Evolutionary conservation across 92 coral and sea anemone genomes (phyloP).

Genomic region (Pocillopora grandis): DNA sequence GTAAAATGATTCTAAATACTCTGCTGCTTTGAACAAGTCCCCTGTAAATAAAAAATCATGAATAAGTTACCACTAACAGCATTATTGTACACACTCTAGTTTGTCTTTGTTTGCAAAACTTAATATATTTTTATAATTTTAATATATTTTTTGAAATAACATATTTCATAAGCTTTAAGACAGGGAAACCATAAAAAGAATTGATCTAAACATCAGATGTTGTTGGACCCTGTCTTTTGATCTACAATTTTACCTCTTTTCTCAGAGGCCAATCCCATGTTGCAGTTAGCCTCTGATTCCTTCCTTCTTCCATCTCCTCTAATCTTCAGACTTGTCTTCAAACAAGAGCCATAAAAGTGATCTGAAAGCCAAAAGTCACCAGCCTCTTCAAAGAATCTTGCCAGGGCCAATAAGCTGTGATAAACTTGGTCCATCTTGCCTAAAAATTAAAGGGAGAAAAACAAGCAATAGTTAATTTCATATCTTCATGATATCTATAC

Average conservation of each 20-base stretch:
- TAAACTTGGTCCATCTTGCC: conserved; percentile 98
- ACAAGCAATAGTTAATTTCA: background rate
- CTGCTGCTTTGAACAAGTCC: conserved; percentile 70
- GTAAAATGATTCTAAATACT: conserved; percentile 89
- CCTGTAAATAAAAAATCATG: conserved; percentile 45
- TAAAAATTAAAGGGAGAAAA: conserved; percentile 11
- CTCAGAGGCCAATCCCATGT: conserved; percentile 92
- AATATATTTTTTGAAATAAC: too few species aligned
- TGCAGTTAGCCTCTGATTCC: conserved; percentile 96
- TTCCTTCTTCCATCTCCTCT: conserved; percentile 96
- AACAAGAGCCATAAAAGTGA: conserved; percentile 85
- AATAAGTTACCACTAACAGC: too few species aligned
- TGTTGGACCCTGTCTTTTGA: background rate
- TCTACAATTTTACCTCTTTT: conserved; percentile 73
- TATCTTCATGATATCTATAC: background rate
- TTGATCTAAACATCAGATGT: too few species aligned
- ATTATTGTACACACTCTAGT: too few species aligned
- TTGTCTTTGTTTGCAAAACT: too few species aligned
- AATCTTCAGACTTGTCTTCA: conserved; percentile 91
- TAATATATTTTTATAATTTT: too few species aligned
- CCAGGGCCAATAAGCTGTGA: conserved; percentile 78
- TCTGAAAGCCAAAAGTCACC: conserved; percentile 88
- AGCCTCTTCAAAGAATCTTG: conserved; percentile 88
- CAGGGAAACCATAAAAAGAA: background rate
- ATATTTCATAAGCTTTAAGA: background rate